Evolutionary conservation across 1,140 invertebrate genomes (phyloP).

Genomic region (Diploscapter pachys): DNA sequence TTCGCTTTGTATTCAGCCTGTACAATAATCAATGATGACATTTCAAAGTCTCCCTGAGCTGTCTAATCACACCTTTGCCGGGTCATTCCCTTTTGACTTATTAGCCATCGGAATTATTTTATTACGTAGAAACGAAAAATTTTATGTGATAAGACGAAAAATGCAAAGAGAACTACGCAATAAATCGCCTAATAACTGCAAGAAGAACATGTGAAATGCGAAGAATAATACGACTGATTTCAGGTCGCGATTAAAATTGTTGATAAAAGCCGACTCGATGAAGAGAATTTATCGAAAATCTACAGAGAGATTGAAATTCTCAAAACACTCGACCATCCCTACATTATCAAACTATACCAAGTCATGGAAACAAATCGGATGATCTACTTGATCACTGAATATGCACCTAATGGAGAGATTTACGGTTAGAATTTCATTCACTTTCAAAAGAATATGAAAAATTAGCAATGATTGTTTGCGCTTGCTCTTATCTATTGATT

Average conservation of each 20-base stretch:
- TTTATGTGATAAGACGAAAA: too few relatives aligned
- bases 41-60: too few relatives aligned
- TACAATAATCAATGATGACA: too few relatives aligned
- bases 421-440: conserved; percentile 71
- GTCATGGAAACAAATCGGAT: conserved; percentile 92
- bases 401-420: conserved; percentile 88
- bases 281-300: conserved; percentile 63
- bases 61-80: too few relatives aligned
- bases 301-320: conserved; percentile 70
- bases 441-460: background rate
- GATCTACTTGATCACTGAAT: conserved; percentile 92
- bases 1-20: too few relatives aligned
- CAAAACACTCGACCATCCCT: conserved; percentile 82
- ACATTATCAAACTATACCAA: conserved; percentile 76
- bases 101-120: too few relatives aligned
- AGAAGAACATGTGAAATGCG: background rate
- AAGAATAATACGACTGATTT: conserved; percentile 60
- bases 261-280: conserved; percentile 84
- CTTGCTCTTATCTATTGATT: too few relatives aligned
- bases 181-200: too few relatives aligned
- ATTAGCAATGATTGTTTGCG: conserved; percentile 3
- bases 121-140: too few relatives aligned
- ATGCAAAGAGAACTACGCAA: too few relatives aligned
- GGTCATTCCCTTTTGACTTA: too few relatives aligned
- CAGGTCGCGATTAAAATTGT: conserved; percentile 97